These are phyloP conservation scores for Drosophila testacea DNA, from an alignment of 2,888 invertebrate species.

Conservation along the genomic window DNA sequence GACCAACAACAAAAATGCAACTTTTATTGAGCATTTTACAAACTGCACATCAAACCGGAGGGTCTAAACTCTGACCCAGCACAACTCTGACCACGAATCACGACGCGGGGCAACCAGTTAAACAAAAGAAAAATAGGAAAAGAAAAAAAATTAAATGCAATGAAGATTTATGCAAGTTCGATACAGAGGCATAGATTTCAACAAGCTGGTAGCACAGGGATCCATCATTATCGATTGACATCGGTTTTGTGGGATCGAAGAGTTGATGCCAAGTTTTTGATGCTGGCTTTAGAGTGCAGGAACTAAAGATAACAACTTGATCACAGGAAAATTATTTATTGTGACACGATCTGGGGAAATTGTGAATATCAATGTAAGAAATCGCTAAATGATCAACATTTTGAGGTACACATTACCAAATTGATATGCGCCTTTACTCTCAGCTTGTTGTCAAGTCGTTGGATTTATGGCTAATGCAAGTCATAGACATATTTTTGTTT, in stretches of 20 bases:
- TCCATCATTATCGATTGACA: slow-evolving; percentile 73
- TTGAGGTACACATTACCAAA: slow-evolving; percentile 23
- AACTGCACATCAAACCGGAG: slow-evolving; percentile 72
- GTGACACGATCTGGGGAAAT: slow-evolving; percentile 71
- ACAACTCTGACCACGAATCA: slow-evolving; percentile 68
- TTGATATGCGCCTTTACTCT: slow-evolving; percentile 1
- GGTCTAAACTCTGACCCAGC: slow-evolving; percentile 73
- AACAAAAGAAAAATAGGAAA: slow-evolving; percentile 11
- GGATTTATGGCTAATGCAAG: slow-evolving; percentile 21
- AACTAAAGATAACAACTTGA: slow-evolving; percentile 73
- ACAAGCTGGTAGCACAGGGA: slow-evolving; percentile 64
- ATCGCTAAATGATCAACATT: slow-evolving; percentile 31
- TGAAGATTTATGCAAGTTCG: slow-evolving; percentile 72
- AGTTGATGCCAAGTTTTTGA: slow-evolving; percentile 21
- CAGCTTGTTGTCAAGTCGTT: slow-evolving; percentile 32
- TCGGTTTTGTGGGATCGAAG: slow-evolving; percentile 51
- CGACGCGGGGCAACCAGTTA: slow-evolving; percentile 41
- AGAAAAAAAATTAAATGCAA: slow-evolving; percentile 49
- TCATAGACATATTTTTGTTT: slow-evolving; percentile 9
- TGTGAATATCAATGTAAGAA: slow-evolving; percentile 47
- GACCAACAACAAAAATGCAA: slow-evolving; percentile 46
- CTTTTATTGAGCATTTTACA: slow-evolving; percentile 75
- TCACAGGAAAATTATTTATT: slow-evolving; percentile 76
- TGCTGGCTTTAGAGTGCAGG: slow-evolving; percentile 25
- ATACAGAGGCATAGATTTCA: slow-evolving; percentile 22